These are phyloP conservation scores for Dicyrtomina minuta DNA, from an alignment of 2,888 invertebrate species.

Conservation along the genomic window DNA sequence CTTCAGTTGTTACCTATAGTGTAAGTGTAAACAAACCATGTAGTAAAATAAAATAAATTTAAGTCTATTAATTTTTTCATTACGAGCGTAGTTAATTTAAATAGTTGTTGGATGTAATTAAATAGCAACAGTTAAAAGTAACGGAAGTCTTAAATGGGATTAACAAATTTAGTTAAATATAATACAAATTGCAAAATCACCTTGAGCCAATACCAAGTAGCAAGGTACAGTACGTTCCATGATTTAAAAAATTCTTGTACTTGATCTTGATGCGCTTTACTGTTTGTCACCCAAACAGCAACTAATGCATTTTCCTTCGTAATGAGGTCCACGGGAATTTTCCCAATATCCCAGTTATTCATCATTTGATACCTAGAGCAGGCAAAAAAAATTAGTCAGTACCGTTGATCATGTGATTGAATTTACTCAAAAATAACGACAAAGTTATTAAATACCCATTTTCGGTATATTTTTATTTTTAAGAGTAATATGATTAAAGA, in stretches of 20 bases:
- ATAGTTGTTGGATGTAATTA: background rate
- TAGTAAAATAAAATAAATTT: background rate
- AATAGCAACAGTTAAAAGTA: background rate
- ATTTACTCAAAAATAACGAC: no score
- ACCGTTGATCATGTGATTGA: no score
- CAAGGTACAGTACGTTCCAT: slow-evolving; percentile 66
- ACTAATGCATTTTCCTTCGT: slow-evolving; percentile 67
- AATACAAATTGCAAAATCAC: slow-evolving; percentile 56
- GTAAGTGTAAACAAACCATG: background rate
- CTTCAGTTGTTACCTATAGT: slow-evolving; percentile 66
- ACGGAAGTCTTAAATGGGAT: no score
- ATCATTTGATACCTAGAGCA: slow-evolving; percentile 77
- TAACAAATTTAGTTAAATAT: background rate
- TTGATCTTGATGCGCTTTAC: slow-evolving; percentile 68
- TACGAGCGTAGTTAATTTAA: background rate
- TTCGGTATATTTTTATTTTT: no score
- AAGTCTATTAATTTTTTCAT: background rate
- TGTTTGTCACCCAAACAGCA: slow-evolving; percentile 91
- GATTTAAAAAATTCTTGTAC: no score
- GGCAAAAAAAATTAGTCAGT: no score
- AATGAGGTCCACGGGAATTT: slow-evolving; percentile 69
- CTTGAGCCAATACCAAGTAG: slow-evolving; percentile 88
- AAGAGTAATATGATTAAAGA: slow-evolving; percentile 7
- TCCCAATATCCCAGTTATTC: slow-evolving; percentile 70
- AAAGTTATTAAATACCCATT: no score